Percentiles rank a stretch among this genome's conserved stretches.
Conservation (phyloP, 1,140 invertebrate species). For the Holcopasites calliopsidis region DNA sequence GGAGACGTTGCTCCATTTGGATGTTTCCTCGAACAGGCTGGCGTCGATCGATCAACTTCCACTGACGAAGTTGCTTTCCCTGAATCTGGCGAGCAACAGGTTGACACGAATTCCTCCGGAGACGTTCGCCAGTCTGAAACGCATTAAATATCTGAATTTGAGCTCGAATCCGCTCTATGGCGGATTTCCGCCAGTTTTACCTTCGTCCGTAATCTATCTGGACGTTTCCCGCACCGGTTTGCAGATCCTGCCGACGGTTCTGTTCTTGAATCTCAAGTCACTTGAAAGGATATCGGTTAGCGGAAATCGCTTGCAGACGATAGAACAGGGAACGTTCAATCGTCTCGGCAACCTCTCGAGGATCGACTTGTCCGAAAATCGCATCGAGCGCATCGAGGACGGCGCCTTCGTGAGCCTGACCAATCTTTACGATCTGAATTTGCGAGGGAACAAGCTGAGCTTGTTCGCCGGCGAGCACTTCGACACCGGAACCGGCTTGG, state of each 20-base stretch:
- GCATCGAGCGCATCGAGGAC: conserved; percentile 87
- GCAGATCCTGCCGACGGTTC: conserved; percentile 84
- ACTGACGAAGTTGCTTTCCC: conserved; percentile 83
- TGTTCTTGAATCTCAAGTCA: conserved; percentile 84
- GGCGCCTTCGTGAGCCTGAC: conserved; percentile 87
- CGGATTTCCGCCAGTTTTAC: conserved; percentile 77
- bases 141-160: conserved; percentile 87
- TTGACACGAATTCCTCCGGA: conserved; percentile 85
- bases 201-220: conserved; percentile 81
- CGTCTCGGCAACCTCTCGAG: conserved; percentile 86
- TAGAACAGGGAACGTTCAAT: conserved; percentile 86
- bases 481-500: conserved; percentile 87
- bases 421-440: conserved; percentile 86
- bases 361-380: conserved; percentile 88
- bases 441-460: conserved; percentile 87
- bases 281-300: conserved; percentile 84
- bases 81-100: conserved; percentile 90
- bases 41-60: conserved; percentile 84
- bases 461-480: conserved; percentile 88
- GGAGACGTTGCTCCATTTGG: conserved; percentile 85
- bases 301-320: conserved; percentile 85
- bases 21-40: conserved; percentile 88
- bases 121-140: conserved; percentile 85
- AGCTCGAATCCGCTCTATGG: conserved; percentile 86
- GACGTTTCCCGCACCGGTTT: conserved; percentile 88